Base-by-base conservation (phyloP, 1,140 invertebrate genomes). In the Euwallacea similis region DNA sequence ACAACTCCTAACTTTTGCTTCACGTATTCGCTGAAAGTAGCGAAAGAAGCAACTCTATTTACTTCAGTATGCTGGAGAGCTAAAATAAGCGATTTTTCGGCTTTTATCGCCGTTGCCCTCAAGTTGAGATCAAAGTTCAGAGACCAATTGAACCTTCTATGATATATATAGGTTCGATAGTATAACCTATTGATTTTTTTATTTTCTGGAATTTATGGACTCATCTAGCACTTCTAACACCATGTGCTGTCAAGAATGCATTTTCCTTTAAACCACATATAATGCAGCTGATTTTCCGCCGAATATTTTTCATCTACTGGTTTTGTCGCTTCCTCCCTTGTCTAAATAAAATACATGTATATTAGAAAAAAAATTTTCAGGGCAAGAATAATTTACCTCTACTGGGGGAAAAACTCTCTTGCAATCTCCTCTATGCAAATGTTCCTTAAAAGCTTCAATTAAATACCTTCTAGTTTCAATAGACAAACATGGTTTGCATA, bases 221-320 rank as follows among this genome's bases (percentile, higher is more conserved):
- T 33, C 4, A 4, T 33, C 21, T 4, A 33, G 21, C 21, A 11
- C 46, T 50, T 50, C 0, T 50, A 83, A 75, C 93, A 95, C 90
- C 91, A 95, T 15, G 87, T 84, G 15, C 77, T 60, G 79, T 94
- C 92, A 59, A 86, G 76, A 68, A 89, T 83, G 79, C 93, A 96
- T 83, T 95, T 95, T 42, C 91, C 93, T 82, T 90, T 86, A 77
- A 91, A 94, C 93, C 93, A 96, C 71, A 88, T 79, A 67, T 89
- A 85, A 75, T 93, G 88, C 42, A 93, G 79, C 77, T 87, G 85
- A 81, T 92, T 92, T 73, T 84, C 84, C 65, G 85, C 77, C 15
- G 86, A 85, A 50, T 87, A 85, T 43, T 85, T 78, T 50, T 85
- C 82, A 72, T 83, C 77, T 3, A 73, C 63, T 0, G 44, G 50